Conservation (phyloP, 2,888 invertebrate genomes). For the Petrolisthes cinctipes region DNA sequence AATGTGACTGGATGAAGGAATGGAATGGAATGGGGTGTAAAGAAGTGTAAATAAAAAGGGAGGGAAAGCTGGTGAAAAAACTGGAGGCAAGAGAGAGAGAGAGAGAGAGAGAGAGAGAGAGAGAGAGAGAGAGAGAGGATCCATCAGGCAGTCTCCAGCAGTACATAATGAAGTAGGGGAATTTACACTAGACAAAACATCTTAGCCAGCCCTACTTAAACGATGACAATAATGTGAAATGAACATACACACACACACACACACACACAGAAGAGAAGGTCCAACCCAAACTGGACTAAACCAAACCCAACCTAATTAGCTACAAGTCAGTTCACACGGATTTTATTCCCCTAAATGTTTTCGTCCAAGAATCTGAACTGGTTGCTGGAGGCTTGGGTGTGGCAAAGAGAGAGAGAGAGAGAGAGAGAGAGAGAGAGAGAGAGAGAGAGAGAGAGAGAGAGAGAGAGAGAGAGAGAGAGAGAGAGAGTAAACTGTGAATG, state of each 20-base stretch:
- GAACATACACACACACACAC: too few relatives aligned
- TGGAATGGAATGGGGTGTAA: too few relatives aligned
- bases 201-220: too few relatives aligned
- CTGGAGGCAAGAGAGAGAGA: neutral
- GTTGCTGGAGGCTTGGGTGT: neutral
- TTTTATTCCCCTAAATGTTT: too few relatives aligned
- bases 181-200: too few relatives aligned
- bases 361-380: neutral
- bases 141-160: too few relatives aligned
- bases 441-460: constrained; percentile 25
- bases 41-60: neutral
- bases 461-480: constrained; percentile 29
- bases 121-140: neutral
- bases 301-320: too few relatives aligned
- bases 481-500: constrained; percentile 8
- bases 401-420: neutral
- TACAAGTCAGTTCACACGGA: too few relatives aligned
- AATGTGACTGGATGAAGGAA: neutral
- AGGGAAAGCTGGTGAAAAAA: constrained; percentile 4
- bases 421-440: constrained; percentile 1
- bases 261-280: too few relatives aligned
- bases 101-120: constrained; percentile 26
- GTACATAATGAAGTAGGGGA: neutral
- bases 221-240: too few relatives aligned
- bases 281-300: too few relatives aligned